A percentile compares a stretch with the other conserved stretches of the same genome.
Conservation (phyloP, 2,888 invertebrate genomes). For the Pristionchus entomophagus region DNA sequence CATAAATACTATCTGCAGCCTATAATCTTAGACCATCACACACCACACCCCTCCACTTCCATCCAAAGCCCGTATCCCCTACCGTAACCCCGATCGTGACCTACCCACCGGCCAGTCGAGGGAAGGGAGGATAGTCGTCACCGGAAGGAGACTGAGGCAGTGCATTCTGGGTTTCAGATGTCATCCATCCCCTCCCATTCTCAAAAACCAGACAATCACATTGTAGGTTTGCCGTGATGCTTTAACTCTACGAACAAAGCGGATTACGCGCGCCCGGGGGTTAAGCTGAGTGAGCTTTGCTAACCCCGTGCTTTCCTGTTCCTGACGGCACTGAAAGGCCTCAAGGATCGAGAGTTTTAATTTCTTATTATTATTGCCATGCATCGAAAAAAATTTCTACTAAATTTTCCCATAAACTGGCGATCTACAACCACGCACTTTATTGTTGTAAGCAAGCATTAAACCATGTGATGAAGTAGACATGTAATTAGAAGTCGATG, state of each 20-base stretch:
- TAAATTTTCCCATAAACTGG: no score
- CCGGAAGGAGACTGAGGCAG: neutral
- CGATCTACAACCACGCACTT: no score
- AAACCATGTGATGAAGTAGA: no score
- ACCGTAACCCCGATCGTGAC: neutral
- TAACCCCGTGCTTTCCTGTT: neutral
- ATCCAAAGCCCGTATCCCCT: neutral
- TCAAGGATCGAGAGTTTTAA: neutral
- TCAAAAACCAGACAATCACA: constrained; percentile 21
- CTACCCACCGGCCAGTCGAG: neutral
- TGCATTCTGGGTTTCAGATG: neutral
- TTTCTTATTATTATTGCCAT: rapidly evolving
- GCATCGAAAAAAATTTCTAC: neutral
- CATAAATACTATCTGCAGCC: no score
- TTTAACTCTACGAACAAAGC: neutral
- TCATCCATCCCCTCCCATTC: neutral
- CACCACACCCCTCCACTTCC: neutral
- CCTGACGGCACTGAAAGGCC: neutral
- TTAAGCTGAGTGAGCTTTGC: neutral
- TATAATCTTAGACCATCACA: no score
- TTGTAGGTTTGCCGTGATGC: neutral
- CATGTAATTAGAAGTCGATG: no score
- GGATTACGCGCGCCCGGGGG: neutral
- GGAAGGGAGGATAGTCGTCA: neutral
- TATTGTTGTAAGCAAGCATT: no score